phyloP scores from a whole-genome alignment of 1,140 invertebrate species.

The Caenorhabditis brenneri region DNA sequence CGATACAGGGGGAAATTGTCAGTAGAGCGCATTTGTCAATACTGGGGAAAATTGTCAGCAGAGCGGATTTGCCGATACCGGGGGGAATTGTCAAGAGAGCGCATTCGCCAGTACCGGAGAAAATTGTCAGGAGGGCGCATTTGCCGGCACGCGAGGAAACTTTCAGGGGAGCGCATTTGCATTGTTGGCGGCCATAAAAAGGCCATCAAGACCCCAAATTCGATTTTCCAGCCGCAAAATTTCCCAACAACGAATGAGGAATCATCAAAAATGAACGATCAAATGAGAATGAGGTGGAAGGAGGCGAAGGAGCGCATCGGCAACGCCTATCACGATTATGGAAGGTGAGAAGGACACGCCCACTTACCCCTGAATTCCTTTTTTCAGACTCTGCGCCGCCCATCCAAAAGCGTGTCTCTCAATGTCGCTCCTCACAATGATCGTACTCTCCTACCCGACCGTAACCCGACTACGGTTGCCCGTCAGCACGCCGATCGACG shows the following conservation, averaged over 20 bases:
- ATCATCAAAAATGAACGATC: not conserved
- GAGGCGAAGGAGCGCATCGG: conserved; percentile 57
- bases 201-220: too few species aligned
- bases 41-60: too few species aligned
- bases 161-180: too few species aligned
- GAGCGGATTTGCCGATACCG: too few species aligned
- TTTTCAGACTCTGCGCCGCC: conserved; percentile 62
- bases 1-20: too few species aligned
- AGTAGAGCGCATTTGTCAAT: too few species aligned
- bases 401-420: conserved; percentile 62
- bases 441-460: conserved; percentile 65
- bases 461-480: conserved; percentile 57
- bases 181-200: too few species aligned
- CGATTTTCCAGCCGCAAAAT: too few species aligned
- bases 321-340: conserved; percentile 64
- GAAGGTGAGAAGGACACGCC: conserved; percentile 52
- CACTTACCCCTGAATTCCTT: not conserved
- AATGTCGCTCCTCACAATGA: conserved; percentile 61
- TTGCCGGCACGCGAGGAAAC: too few species aligned
- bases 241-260: conserved; percentile 3
- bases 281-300: conserved; percentile 14
- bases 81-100: too few species aligned
- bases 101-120: too few species aligned
- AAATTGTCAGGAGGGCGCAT: too few species aligned
- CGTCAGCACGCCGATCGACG: conserved; percentile 62